phyloP scores from a whole-genome alignment of 2,113 vertebrate genomes.

The Haemorhous mexicanus region DNA sequence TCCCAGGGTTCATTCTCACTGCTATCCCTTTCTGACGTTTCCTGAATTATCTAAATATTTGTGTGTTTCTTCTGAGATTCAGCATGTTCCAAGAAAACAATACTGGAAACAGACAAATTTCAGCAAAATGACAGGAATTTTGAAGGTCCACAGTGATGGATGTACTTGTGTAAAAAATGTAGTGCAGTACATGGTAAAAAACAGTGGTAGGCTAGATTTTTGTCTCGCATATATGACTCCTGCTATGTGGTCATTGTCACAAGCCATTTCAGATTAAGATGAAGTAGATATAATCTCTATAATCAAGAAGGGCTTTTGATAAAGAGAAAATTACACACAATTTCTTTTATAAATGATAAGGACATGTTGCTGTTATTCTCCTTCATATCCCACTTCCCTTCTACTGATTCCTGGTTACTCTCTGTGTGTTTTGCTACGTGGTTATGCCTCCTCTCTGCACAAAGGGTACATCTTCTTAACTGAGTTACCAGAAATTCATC shows the following conservation, averaged over 20 bases:
- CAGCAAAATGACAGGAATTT: background rate
- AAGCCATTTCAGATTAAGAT: background rate
- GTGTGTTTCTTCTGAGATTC: conserved; percentile 20
- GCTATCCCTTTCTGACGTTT: conserved; percentile 1
- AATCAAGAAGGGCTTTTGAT: background rate
- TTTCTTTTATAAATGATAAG: background rate
- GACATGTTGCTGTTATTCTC: background rate
- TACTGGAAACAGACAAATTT: background rate
- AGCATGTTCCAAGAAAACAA: background rate
- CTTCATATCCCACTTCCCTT: background rate
- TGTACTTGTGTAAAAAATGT: background rate
- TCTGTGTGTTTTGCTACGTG: background rate
- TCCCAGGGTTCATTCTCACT: background rate
- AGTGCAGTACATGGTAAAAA: background rate
- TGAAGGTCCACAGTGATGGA: background rate
- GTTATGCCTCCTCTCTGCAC: background rate
- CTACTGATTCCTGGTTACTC: background rate
- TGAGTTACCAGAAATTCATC: background rate
- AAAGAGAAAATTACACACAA: background rate
- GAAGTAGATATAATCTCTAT: background rate
- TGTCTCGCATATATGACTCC: background rate
- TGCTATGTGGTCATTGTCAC: background rate
- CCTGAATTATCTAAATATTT: conserved; percentile 52
- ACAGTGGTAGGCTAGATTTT: background rate
- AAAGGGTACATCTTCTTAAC: background rate